These are phyloP conservation scores for Sula dactylatra DNA, from an alignment of 2,113 vertebrate species.

Conservation along the genomic window DNA sequence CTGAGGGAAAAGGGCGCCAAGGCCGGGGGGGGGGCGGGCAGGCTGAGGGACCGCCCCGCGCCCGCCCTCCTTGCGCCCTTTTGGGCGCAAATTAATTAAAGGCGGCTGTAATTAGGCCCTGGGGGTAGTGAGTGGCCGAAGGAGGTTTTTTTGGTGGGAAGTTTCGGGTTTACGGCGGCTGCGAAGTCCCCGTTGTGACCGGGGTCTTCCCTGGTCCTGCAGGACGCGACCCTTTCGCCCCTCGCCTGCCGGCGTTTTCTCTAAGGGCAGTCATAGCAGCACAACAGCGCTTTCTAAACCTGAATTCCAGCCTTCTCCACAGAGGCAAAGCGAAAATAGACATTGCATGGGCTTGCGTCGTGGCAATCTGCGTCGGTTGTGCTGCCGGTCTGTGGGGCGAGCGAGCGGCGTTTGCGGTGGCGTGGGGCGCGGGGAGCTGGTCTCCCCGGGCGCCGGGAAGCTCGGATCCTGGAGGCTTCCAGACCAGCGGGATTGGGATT, in stretches of 20 bases:
- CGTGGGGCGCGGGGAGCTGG: fast-evolving
- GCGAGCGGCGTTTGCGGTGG: neutral
- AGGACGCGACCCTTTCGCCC: neutral
- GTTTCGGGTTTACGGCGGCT: neutral
- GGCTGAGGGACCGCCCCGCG: neutral
- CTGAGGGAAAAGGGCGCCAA: neutral
- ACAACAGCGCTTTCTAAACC: no score
- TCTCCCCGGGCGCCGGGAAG: neutral
- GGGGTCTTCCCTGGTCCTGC: neutral
- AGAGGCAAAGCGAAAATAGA: neutral
- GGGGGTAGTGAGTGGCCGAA: neutral
- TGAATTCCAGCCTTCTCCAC: neutral
- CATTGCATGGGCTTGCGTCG: no score
- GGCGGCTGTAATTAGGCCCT: neutral
- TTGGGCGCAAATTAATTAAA: fast-evolving
- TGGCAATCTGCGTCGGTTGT: fast-evolving
- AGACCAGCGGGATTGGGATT: neutral
- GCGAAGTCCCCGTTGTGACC: no score
- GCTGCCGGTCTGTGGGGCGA: no score
- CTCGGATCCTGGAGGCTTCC: neutral
- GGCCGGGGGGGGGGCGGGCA: no score
- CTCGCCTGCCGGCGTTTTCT: neutral
- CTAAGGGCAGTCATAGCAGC: no score
- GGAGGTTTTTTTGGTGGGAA: neutral
- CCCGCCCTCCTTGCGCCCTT: no score